Conservation (phyloP, 2,888 invertebrate species). For the Orchesellides sinensis region DNA sequence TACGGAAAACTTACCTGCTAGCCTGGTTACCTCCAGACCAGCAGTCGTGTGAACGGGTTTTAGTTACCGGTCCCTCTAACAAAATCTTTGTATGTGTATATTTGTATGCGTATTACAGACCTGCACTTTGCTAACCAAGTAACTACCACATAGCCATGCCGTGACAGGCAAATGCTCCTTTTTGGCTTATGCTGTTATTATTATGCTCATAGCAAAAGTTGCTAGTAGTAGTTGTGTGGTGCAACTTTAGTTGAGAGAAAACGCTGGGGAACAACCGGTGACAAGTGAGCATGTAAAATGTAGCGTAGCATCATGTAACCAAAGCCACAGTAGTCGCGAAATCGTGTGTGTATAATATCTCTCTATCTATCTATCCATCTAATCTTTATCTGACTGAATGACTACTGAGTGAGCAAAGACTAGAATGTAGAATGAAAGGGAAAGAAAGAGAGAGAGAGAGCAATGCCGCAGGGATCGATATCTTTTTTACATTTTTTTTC, state of each 20-base stretch:
- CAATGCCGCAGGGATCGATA: conserved; percentile 64
- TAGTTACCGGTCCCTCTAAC: too few relatives aligned
- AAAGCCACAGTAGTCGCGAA: conserved; percentile 7
- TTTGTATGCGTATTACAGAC: too few relatives aligned
- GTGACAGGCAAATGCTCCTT: neutral
- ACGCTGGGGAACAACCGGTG: conserved; percentile 55
- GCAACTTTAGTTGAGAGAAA: conserved; percentile 5
- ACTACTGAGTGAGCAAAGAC: conserved; percentile 30
- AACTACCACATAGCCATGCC: neutral
- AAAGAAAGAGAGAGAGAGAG: conserved; percentile 27
- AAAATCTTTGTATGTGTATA: neutral
- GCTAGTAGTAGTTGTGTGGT: conserved; percentile 1
- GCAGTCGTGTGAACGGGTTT: too few relatives aligned
- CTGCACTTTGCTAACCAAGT: neutral
- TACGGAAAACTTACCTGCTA: too few relatives aligned
- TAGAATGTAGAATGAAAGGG: conserved; percentile 14
- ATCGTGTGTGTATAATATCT: conserved; percentile 33
- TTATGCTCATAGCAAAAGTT: neutral
- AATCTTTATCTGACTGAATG: conserved; percentile 61
- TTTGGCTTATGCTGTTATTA: neutral
- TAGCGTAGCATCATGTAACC: conserved; percentile 43
- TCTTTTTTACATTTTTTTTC: conserved; percentile 50
- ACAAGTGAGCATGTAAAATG: conserved; percentile 60
- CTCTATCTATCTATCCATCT: conserved; percentile 54
- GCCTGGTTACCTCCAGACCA: too few relatives aligned